Base-by-base conservation (phyloP, 2,888 invertebrate genomes). In the Melanostoma scalare region DNA sequence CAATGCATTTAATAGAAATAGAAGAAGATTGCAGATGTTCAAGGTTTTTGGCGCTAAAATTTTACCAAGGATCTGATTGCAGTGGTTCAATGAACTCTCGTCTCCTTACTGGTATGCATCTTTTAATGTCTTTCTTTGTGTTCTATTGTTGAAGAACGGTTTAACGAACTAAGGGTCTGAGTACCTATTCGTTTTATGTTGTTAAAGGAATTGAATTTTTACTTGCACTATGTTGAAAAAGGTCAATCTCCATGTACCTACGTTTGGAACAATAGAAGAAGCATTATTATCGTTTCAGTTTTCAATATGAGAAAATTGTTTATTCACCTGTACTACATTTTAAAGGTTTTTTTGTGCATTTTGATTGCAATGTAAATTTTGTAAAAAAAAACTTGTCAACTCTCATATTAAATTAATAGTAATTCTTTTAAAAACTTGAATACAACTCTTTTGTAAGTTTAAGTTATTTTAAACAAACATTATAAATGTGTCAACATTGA, bases 1-100 rank as follows among this genome's bases (percentile, higher is more conserved):
- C 50, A 42, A 74, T 35, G 55, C 9, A 42, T 52, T 42, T 58
- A 46, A 36, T 55, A 31, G 46, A 74, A 63, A 52, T 53, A 60
- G 6, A 58, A 9, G 68, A 31, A 60, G 20, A 73, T 20, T 20
- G 69, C 82, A 82, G 82, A 82, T 82, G 82, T 77, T 73, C 30
- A 53, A 10, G 20, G 36, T 61, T 35, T 82, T 82, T 77, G 77
- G 77, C 82, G 82, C 82, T 52, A 73, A 60, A 76, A 60, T 69
- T 73, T 10, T 31, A 44, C 33, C 30, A 36, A 10, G 36, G 6
- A 33, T 10, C 1, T 8, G 6, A 31, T 9, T 46, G 33, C 63
- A 48, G 36, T 48, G 9, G 56, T 40, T 56, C 56, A 38, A 35
- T 61, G 79, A 53, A 69, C 73, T 48, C 8, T 31, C 31, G 42